These are phyloP conservation scores for Pristionchus maxplancki DNA, from an alignment of 2,888 invertebrate species.

Conservation along the genomic window DNA sequence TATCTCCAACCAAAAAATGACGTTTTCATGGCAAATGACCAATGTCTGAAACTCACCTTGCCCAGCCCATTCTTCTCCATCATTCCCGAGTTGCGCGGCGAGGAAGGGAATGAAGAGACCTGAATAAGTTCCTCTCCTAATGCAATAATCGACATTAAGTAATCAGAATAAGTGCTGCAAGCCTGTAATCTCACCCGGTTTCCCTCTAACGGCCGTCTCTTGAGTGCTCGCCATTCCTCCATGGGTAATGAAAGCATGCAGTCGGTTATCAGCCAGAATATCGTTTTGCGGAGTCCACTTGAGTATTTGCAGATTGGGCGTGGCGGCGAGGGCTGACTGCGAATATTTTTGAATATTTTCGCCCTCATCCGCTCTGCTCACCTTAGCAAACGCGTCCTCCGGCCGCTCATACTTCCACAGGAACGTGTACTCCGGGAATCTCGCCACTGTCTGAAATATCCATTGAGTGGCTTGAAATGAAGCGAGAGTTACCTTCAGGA, in stretches of 20 bases:
- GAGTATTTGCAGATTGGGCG: neutral
- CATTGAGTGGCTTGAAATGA: too few relatives aligned
- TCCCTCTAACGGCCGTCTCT: neutral
- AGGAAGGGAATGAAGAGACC: constrained; percentile 16
- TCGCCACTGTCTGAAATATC: neutral
- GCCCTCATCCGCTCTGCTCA: too few relatives aligned
- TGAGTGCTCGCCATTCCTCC: constrained; percentile 29
- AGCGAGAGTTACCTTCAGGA: neutral
- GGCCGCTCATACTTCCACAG: neutral
- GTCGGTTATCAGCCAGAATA: neutral
- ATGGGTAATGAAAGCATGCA: neutral
- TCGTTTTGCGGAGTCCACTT: constrained; percentile 30
- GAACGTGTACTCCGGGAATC: neutral
- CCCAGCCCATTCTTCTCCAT: constrained; percentile 41
- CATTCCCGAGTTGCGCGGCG: neutral
- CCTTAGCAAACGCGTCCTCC: neutral
- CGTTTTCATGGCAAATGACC: too few relatives aligned
- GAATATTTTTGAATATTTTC: too few relatives aligned
- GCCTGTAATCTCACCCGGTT: too few relatives aligned
- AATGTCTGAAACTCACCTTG: neutral
- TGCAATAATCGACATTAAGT: too few relatives aligned
- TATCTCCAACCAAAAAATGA: too few relatives aligned
- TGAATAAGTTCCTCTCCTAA: too few relatives aligned
- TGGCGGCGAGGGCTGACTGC: neutral
- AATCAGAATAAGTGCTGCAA: too few relatives aligned